Conservation (phyloP, 2,797 vertebrate species). For the Oreortyx pictus region DNA sequence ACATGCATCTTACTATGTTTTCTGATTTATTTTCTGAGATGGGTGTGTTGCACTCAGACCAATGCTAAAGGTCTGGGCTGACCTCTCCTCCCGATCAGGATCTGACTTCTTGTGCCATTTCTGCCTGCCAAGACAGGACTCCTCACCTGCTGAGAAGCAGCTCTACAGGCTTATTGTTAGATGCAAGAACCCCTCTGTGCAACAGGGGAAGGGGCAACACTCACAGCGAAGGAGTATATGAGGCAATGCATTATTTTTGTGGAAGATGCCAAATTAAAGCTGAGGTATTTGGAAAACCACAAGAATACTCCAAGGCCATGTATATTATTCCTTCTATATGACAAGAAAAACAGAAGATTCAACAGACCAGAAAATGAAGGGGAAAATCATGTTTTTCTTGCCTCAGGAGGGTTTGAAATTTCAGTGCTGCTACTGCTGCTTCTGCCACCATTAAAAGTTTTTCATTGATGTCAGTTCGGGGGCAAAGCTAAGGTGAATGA, state of each 20-base stretch:
- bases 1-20: constrained; percentile 39
- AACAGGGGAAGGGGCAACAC: background rate
- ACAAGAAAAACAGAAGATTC: constrained; percentile 69
- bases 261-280: constrained; percentile 55
- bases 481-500: constrained; percentile 60
- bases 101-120: constrained; percentile 15
- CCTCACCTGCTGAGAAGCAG: constrained; percentile 32
- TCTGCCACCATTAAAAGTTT: constrained; percentile 45
- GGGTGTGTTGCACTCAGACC: constrained; percentile 23
- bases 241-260: constrained; percentile 10
- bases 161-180: background rate
- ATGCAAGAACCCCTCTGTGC: constrained; percentile 16
- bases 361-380: constrained; percentile 73
- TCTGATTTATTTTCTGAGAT: constrained; percentile 31
- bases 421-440: constrained; percentile 22
- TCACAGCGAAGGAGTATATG: background rate
- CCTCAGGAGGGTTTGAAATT: constrained; percentile 63
- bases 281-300: constrained; percentile 56
- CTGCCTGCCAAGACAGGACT: constrained; percentile 13
- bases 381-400: constrained; percentile 65
- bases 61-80: constrained; percentile 9
- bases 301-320: constrained; percentile 54
- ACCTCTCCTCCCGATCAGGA: constrained; percentile 7
- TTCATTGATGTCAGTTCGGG: constrained; percentile 47
- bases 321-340: constrained; percentile 53